These are phyloP conservation scores for Aplocera efformata DNA, from an alignment of 2,888 invertebrate species.

Conservation along the genomic window DNA sequence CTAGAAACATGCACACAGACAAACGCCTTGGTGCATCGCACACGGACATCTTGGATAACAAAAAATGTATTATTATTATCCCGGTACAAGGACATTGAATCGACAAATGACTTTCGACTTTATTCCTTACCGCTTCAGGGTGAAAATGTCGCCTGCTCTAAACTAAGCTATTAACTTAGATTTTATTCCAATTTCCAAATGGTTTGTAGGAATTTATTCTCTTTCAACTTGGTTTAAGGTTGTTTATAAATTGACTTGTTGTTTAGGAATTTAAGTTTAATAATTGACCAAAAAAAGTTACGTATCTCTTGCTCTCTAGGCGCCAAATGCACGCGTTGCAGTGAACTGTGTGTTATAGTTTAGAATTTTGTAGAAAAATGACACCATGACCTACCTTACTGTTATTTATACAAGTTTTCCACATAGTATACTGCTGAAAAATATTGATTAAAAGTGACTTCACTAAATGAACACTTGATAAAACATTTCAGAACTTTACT, in stretches of 20 bases:
- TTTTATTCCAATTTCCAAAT: slow-evolving; percentile 50
- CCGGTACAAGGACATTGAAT: slow-evolving; percentile 51
- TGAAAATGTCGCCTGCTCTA: slow-evolving; percentile 25
- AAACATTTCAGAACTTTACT: too few relatives aligned
- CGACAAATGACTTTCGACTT: slow-evolving; percentile 35
- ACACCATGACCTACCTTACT: too few relatives aligned
- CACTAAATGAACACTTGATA: too few relatives aligned
- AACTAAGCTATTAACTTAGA: slow-evolving; percentile 65
- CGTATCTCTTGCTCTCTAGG: slow-evolving; percentile 58
- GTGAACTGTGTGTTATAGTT: slow-evolving; percentile 48
- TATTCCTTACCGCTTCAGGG: slow-evolving; percentile 25
- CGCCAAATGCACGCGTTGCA: slow-evolving; percentile 75
- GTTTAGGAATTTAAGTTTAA: slow-evolving; percentile 66
- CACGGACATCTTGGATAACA: slow-evolving; percentile 66
- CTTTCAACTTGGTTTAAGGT: slow-evolving; percentile 31
- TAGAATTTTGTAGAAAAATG: slow-evolving; percentile 51
- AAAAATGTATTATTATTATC: slow-evolving; percentile 78
- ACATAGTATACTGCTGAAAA: too few relatives aligned
- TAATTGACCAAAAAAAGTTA: slow-evolving; percentile 66
- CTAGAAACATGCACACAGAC: slow-evolving; percentile 51
- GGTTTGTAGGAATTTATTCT: slow-evolving; percentile 33
- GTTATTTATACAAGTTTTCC: too few relatives aligned
- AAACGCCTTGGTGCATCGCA: slow-evolving; percentile 65
- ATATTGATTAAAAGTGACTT: too few relatives aligned
- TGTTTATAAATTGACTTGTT: slow-evolving; percentile 29